A percentile compares a stretch with the other conserved stretches of the same genome.
These are phyloP conservation scores for Pteruthius melanotis DNA, from an alignment of 2,113 vertebrate genomes.

Conservation along the genomic window DNA sequence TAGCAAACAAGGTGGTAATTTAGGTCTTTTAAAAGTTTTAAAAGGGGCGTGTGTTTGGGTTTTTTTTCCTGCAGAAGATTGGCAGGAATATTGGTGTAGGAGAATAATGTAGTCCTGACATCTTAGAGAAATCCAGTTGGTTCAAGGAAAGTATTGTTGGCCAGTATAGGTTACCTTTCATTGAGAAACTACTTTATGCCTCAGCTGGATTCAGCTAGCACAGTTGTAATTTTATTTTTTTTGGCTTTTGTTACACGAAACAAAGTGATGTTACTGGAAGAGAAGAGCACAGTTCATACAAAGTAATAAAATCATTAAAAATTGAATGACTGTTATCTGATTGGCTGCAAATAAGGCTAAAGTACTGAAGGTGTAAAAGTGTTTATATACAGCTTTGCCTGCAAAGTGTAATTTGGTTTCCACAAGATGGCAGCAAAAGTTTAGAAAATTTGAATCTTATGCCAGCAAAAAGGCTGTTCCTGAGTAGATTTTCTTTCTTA, in stretches of 20 bases:
- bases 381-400: background rate
- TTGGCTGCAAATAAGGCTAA: background rate
- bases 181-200: background rate
- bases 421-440: conserved; percentile 59
- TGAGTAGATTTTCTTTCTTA: background rate
- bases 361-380: background rate
- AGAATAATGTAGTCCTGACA: background rate
- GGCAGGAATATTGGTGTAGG: background rate
- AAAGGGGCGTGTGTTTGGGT: background rate
- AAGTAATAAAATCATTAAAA: background rate
- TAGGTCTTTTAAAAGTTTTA: background rate
- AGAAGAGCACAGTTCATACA: background rate
- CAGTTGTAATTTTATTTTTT: background rate
- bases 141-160: background rate
- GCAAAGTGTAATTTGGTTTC: background rate
- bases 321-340: background rate
- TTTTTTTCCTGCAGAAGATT: background rate
- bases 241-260: background rate
- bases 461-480: background rate
- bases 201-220: background rate
- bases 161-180: background rate
- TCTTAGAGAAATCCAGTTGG: background rate
- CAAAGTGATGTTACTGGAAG: background rate
- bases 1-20: background rate
- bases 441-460: background rate